Base-by-base conservation (phyloP, 1,140 invertebrate genomes). In the Bombus picipes region DNA sequence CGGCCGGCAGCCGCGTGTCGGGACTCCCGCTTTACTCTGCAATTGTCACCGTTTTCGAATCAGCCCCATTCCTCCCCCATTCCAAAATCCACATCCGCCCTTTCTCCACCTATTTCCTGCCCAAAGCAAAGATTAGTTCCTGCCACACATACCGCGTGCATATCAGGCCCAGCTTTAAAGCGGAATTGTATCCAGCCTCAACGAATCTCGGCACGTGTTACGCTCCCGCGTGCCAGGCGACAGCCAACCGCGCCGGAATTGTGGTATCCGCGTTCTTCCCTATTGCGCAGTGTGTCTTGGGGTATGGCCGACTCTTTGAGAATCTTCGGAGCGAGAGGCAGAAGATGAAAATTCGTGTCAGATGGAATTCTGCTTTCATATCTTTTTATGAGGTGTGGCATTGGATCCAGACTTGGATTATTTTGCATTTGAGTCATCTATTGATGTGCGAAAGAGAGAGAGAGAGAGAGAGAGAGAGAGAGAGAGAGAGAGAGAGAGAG, bases 101-200 rank as follows among this genome's bases (percentile, higher is more conserved):
- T 32, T 22, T 6, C 39, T 18, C 79, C 22, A 25, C 22, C 28
- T 39, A 53, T 78, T 84, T 43, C 82, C 74, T 15, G 18, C 34
- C 47, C n/a, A 66, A 68, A 83, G 82, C 82, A 57, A 78, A 84
- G 82, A 84, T 84, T 78, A 84, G 75, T 78, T 71, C 47, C 82
- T 71, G 75, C 65, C 75, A 78, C 66, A 59, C 82, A 71, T 84
- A 78, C 66, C 37, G 22, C 22, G 43, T 47, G 71, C 53, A 75
- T 65, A 82, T 75, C 81, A 62, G 39, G 57, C n/a, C 57, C 39
- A 66, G 72, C 72, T 82, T 82, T 75, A 75, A 82, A 62, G 41
- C 82, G 82, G 75, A 71, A 84, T 84, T 70, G 82, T n/a, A 71
- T 78, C 15, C n/a, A 77, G 1, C 75, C 41, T 2, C 41, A 22